Evolutionary conservation across 2,113 vertebrate genomes (phyloP).

Genomic region (Brachirus orientalis): DNA sequence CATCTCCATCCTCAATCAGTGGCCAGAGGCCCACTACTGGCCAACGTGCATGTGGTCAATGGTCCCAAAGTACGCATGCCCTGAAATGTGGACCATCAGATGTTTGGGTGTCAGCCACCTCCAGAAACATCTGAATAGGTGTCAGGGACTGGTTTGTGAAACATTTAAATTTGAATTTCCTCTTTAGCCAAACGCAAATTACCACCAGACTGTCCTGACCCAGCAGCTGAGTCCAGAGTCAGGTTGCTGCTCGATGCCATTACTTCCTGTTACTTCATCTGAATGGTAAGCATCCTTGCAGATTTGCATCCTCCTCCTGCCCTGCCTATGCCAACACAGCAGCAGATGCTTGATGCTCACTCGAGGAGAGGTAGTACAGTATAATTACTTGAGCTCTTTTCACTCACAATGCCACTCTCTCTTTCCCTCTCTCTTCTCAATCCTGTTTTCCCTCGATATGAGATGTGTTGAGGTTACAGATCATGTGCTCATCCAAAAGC

Average conservation of each 20-base stretch:
- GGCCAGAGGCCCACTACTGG: no score
- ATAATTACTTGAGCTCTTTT: background rate
- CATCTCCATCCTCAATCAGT: background rate
- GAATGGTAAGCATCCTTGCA: background rate
- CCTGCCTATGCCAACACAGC: background rate
- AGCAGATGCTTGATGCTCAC: background rate
- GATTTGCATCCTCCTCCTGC: background rate
- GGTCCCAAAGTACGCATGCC: background rate
- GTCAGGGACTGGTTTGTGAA: background rate
- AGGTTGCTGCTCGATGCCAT: background rate
- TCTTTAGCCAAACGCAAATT: slow-evolving; percentile 1
- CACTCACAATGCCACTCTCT: no score
- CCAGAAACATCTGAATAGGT: background rate
- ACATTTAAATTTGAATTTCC: background rate
- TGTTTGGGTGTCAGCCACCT: slow-evolving; percentile 5
- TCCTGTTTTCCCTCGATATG: background rate
- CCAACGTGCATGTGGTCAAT: background rate
- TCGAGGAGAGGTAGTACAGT: background rate
- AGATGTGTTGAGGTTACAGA: slow-evolving; percentile 3
- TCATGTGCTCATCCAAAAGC: slow-evolving; percentile 21
- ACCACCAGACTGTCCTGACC: background rate
- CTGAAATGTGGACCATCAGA: slow-evolving; percentile 2
- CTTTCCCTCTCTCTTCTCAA: background rate
- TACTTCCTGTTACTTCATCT: background rate
- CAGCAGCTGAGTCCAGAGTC: background rate